Conservation (phyloP, 2,113 vertebrate genomes). For the Cyanoliseus patagonus region DNA sequence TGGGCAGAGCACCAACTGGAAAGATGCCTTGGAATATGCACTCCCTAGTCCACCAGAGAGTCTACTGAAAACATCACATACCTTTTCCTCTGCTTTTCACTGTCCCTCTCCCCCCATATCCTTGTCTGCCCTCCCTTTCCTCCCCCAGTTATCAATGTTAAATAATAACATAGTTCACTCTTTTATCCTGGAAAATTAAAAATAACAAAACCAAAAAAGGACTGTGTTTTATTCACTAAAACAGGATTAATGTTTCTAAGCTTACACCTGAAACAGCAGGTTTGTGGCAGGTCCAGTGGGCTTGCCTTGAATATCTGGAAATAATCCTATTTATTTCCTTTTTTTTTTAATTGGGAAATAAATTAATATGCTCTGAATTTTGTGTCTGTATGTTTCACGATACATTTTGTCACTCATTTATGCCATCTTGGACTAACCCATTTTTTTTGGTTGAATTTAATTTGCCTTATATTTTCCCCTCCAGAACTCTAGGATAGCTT, state of each 20-base stretch:
- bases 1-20: slow-evolving; percentile 56
- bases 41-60: background rate
- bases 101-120: background rate
- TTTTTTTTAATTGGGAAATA: background rate
- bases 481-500: background rate
- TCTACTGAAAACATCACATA: background rate
- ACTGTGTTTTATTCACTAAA: background rate
- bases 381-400: background rate
- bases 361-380: background rate
- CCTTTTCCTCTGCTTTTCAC: background rate
- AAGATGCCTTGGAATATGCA: slow-evolving; percentile 22
- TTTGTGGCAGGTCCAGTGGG: background rate
- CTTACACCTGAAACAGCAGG: background rate
- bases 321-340: background rate
- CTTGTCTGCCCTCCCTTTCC: background rate
- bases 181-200: background rate
- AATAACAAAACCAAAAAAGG: background rate
- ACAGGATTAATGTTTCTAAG: background rate
- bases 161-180: background rate
- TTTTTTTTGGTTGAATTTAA: background rate
- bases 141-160: background rate
- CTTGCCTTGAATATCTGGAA: background rate
- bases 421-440: background rate
- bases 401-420: background rate
- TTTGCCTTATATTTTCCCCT: background rate